Base-by-base conservation (phyloP, 1,140 invertebrate species). In the Drosophila mayri region DNA sequence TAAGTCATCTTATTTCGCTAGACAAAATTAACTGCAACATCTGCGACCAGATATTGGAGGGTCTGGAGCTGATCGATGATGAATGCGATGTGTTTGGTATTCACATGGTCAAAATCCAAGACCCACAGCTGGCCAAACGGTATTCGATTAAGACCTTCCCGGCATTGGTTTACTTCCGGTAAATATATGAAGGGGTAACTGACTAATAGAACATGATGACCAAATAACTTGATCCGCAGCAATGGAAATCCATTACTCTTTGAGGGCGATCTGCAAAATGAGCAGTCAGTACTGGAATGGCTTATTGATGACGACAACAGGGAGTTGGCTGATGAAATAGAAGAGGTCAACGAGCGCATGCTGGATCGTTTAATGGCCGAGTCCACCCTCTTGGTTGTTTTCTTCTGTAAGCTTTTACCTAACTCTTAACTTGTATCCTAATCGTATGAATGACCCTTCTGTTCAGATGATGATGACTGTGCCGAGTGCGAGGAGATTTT, bases 141-240 rank as follows among this genome's bases (percentile, higher is more conserved):
- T 98, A 98, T 93, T 98, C 97, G 35, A 98, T 99, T 57, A 98
- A 98, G 93, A 98, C 97, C 32, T 98, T 98, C 92, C 98, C 98
- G 5, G 98, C 97, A 25, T 94, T 99, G 72, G 97, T 98, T 4
- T 98, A 98, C 90, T 98, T 98, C 93, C 93, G 95, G 91, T 92
- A 61, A 40, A 18, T 2, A 43, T 10, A 2, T 12, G 16, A 14
- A 4, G 5, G 8, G 9, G 1, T 32, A 25, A 25, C 9, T 4
- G 16, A 22, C 1, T 22, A 22, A 10, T 12, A 16, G 1, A 14
- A 18, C 49, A 47, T 25, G 25, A 16, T 43, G 7, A 35, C 1
- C 3, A n/a, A 38, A 14, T 3, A 9, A 16, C 12, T 16, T 16
- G 1, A 1, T 50, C 63, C 50, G 1, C 41, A 92, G 91, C 86